A percentile compares a stretch with the other conserved stretches of the same genome.
phyloP scores from a whole-genome alignment of 2,113 vertebrate genomes.

The Actenoides hombroni region DNA sequence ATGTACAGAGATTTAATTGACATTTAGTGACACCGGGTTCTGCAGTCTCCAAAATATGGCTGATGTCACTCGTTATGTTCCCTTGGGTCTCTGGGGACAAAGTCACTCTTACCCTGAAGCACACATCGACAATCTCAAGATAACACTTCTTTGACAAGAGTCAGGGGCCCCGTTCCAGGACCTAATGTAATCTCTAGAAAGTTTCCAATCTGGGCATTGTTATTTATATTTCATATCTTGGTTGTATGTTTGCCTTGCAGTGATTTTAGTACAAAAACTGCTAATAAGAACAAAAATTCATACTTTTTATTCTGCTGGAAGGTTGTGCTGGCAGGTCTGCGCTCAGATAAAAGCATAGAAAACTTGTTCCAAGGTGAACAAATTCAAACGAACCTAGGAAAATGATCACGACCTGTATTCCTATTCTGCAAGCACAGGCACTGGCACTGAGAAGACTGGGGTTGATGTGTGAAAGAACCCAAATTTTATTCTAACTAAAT shows the following conservation, averaged over 20 bases:
- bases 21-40: conserved; percentile 37
- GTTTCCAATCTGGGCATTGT: conserved; percentile 37
- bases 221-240: conserved; percentile 43
- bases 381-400: background rate
- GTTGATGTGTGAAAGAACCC: background rate
- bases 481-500: background rate
- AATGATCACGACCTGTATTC: background rate
- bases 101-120: conserved; percentile 52
- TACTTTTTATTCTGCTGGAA: background rate
- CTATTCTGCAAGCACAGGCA: background rate
- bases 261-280: background rate
- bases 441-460: background rate
- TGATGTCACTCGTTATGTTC: conserved; percentile 58
- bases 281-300: background rate
- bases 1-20: conserved; percentile 55
- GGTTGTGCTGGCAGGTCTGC: background rate
- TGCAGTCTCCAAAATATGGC: conserved; percentile 53
- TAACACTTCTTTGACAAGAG: conserved; percentile 61
- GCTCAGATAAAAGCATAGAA: background rate
- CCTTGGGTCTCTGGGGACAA: conserved; percentile 43
- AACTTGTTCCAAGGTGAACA: background rate
- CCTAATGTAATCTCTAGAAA: conserved; percentile 32
- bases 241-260: background rate
- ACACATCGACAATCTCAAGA: conserved; percentile 68
- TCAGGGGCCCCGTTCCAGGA: conserved; percentile 12